These are phyloP conservation scores for Byasa hedistus DNA, from an alignment of 2,888 invertebrate genomes.

Conservation along the genomic window DNA sequence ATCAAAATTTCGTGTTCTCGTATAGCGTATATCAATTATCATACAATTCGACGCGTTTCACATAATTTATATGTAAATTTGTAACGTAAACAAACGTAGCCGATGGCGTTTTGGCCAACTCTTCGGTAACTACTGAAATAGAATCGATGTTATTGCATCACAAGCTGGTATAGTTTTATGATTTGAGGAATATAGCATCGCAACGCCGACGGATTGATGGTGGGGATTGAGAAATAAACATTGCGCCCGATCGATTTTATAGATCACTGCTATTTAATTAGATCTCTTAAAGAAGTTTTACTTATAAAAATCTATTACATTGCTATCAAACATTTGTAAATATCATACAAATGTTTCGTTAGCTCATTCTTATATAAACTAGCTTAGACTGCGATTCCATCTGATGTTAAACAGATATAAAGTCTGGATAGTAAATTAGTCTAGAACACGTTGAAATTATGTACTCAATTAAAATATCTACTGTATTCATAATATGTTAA, in stretches of 20 bases:
- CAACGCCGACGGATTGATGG: background rate
- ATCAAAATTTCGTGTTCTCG: too few species aligned
- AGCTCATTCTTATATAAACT: too few species aligned
- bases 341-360: too few species aligned
- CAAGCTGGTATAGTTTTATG: conserved; percentile 22
- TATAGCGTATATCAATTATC: background rate
- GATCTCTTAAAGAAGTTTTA: background rate
- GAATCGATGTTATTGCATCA: conserved; percentile 13
- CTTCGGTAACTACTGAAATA: conserved; percentile 18
- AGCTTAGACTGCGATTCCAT: too few species aligned
- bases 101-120: conserved; percentile 8
- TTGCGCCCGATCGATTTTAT: background rate
- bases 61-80: conserved; percentile 3
- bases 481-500: too few species aligned
- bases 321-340: background rate
- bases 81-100: conserved; percentile 3
- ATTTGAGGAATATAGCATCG: conserved; percentile 7
- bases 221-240: background rate
- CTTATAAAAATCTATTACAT: background rate
- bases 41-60: background rate
- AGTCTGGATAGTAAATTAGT: too few species aligned
- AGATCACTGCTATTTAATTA: background rate
- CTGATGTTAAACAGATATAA: too few species aligned
- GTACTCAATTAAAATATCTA: too few species aligned
- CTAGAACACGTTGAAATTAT: too few species aligned